Percentiles rank a stretch among this genome's conserved stretches.
Evolutionary conservation across 2,113 vertebrate genomes (phyloP).

Genomic region (Indicator indicator): DNA sequence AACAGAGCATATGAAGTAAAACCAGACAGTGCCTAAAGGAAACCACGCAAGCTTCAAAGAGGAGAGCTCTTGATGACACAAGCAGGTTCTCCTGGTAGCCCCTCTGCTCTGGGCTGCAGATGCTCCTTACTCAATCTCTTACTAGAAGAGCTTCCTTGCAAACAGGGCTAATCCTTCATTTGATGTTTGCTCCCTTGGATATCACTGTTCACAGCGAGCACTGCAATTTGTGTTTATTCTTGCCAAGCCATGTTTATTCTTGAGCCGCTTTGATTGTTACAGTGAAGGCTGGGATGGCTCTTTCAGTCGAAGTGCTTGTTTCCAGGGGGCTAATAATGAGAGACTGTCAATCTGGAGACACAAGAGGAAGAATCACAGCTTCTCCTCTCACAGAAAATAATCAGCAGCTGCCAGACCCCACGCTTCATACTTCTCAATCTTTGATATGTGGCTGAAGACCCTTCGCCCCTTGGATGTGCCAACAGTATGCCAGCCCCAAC

Average conservation of each 20-base stretch:
- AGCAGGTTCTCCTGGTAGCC: constrained; percentile 31
- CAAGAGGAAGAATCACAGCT: neutral
- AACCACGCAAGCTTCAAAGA: neutral
- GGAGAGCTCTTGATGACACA: neutral
- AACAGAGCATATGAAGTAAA: neutral
- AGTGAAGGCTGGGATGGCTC: constrained; percentile 45
- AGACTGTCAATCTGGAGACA: constrained; percentile 38
- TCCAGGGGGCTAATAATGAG: constrained; percentile 61
- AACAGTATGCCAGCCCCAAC: rapidly evolving
- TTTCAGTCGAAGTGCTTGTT: constrained; percentile 58
- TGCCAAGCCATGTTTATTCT: constrained; percentile 70
- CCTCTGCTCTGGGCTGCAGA: constrained; percentile 52
- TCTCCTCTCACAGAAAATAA: constrained; percentile 11
- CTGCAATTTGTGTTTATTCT: constrained; percentile 70
- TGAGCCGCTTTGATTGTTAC: constrained; percentile 64
- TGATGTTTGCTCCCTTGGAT: constrained; percentile 70
- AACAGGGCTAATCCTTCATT: constrained; percentile 69
- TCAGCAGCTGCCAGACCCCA: constrained; percentile 48
- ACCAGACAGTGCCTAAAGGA: constrained; percentile 10
- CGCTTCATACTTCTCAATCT: neutral
- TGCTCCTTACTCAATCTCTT: constrained; percentile 53
- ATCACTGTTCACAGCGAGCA: constrained; percentile 61
- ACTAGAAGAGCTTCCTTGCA: constrained; percentile 49
- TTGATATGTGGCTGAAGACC: neutral
- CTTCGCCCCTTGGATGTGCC: neutral